A percentile compares a stretch with the other conserved stretches of the same genome.
Conservation (phyloP, 2,888 invertebrate genomes). For the Polydrusus tereticollis region DNA sequence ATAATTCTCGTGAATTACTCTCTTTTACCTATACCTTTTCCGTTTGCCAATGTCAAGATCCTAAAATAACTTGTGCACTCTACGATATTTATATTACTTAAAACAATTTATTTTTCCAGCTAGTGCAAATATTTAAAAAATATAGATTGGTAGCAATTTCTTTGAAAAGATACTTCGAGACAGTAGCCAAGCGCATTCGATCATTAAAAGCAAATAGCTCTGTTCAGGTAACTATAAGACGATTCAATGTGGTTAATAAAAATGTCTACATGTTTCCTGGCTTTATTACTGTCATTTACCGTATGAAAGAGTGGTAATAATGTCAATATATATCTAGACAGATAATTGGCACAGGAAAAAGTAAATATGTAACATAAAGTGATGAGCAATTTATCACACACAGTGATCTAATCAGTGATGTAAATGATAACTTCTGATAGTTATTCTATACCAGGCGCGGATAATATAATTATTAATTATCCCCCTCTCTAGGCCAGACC, state of each 20-base stretch:
- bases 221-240: constrained; percentile 14
- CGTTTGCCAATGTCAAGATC: too few relatives aligned
- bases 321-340: constrained; percentile 28
- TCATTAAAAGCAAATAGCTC: constrained; percentile 19
- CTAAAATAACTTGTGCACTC: too few relatives aligned
- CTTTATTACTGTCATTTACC: constrained; percentile 25
- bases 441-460: too few relatives aligned
- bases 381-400: too few relatives aligned
- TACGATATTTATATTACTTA: too few relatives aligned
- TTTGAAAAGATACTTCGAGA: constrained; percentile 11
- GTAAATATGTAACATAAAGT: constrained; percentile 4
- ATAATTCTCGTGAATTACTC: too few relatives aligned
- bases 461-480: too few relatives aligned
- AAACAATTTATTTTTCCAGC: too few relatives aligned
- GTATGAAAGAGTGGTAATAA: constrained; percentile 25
- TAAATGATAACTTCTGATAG: too few relatives aligned
- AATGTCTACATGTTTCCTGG: constrained; percentile 21
- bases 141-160: not conserved
- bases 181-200: constrained; percentile 3
- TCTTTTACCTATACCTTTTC: too few relatives aligned
- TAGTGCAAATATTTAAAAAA: not conserved
- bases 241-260: constrained; percentile 26
- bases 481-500: too few relatives aligned
- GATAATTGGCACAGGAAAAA: constrained; percentile 18
- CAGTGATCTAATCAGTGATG: too few relatives aligned